A percentile compares a stretch with the other conserved stretches of the same genome.
phyloP scores from a whole-genome alignment of 2,797 vertebrate species.

The Florisuga fusca region DNA sequence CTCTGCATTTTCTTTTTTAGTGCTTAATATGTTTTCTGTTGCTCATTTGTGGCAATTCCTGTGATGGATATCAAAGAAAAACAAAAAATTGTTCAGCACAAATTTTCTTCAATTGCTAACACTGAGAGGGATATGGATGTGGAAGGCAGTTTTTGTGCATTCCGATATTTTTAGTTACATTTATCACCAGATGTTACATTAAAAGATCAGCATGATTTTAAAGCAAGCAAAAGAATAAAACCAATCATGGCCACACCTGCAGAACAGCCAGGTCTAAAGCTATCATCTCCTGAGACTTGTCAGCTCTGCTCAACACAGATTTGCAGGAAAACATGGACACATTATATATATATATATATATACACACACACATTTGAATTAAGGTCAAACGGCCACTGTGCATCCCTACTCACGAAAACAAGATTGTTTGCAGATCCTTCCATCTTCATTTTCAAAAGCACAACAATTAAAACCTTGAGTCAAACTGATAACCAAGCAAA shows the following conservation, averaged over 20 bases:
- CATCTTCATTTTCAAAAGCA: background rate
- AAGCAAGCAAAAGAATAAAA: slow-evolving; percentile 35
- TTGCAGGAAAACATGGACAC: background rate
- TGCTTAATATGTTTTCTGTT: background rate
- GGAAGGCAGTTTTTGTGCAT: background rate
- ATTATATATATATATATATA: no score
- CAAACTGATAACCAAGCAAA: background rate
- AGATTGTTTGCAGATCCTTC: background rate
- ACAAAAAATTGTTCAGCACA: background rate
- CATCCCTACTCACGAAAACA: background rate
- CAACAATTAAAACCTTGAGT: background rate
- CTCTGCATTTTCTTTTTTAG: background rate
- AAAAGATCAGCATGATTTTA: background rate
- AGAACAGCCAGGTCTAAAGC: background rate
- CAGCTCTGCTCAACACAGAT: background rate
- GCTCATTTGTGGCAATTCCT: background rate
- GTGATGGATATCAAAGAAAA: background rate
- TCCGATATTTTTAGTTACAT: background rate
- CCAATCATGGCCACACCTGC: background rate
- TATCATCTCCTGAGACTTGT: background rate
- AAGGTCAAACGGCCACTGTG: background rate
- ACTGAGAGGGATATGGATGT: background rate
- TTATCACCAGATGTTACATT: slow-evolving; percentile 5
- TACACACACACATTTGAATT: background rate
- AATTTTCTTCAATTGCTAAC: background rate